Evolutionary conservation across 2,888 invertebrate species (phyloP), one percentile per base, ranked within the genome.

Genomic region (Dyspetes luteomarginatus): DNA sequence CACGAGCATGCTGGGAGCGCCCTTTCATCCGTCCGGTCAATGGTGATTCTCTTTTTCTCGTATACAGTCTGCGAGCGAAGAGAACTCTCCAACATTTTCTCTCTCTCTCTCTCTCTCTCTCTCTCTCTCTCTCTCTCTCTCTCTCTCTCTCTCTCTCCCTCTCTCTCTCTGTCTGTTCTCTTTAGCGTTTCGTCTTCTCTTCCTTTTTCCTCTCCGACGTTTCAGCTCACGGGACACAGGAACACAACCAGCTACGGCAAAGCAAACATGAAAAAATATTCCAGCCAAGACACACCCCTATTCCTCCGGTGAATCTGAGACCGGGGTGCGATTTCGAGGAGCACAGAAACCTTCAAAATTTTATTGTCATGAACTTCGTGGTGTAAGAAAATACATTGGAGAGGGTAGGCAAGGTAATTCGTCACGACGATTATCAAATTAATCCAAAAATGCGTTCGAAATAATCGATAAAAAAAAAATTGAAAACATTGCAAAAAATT

Each of bases 21-120:
- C 82, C 83, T 86, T 86, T 86, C 86, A 86, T 85, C 73, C 83
- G 76, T 65, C 73, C 79, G 85, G 85, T 86, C 85, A 86, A 86
- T 86, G 85, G 82, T 78, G 79, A 81, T 83, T 84, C 83, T 78
- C 67, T 71, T 72, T 50, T 50, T 76, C 48, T 69, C 60, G 41
- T n/a, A n/a, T n/a, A n/a, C n/a, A n/a, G n/a, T 72, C 78, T 50
- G 24, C 64, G 28, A 26, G 45, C 68, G 62, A 50, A 58, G 48
- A 22, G 62, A 74, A 12, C 81, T n/a, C 45, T 43, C 68, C 76
- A 75, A 26, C 36, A 36, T 64, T 52, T 58, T 41, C 64, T 50
- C 30, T n/a, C 22, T 56, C 75, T 17, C 64, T 72, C 55, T 60
- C 64, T 52, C 45, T 12, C 43, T 79, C 43, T 62, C 41, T 68